Base-by-base conservation (phyloP, 2,797 vertebrate genomes). In the Dendrocincla tyrannina region DNA sequence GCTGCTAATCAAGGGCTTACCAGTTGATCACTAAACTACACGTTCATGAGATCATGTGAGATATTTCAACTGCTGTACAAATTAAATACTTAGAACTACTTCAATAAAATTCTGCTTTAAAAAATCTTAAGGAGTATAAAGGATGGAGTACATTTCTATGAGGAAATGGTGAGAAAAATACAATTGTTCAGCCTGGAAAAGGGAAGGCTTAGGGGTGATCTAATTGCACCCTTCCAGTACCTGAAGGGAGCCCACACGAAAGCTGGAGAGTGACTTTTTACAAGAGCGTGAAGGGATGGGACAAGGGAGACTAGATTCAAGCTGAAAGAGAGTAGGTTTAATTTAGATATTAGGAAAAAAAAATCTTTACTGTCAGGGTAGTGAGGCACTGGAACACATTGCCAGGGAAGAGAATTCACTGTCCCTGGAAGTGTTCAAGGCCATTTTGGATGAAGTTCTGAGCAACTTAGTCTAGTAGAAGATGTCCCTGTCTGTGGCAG, bases 1-100 rank as follows among this genome's bases (percentile, higher is more conserved):
- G 62, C 79, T 96, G 49, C 76, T 97, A 95, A 96, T 96, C 88
- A 95, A 93, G 95, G 83, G 52, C 44, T 94, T 95, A 86, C 67
- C 82, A 83, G 97, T 80, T 93, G 95, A 96, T 97, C 94, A 95
- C 39, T 90, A 91, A 93, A 93, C 85, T 55, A 5, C 44, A 79
- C 32, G 32, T 88, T 93, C 42, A 35, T 58, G 75, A 97, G 85
- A 88, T 77, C 42, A 50, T 77, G 52, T 74, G 46, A 74, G 60
- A 46, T 81, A 56, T 46, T 91, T 95, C 69, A 91, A 63, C 44
- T 79, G 17, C 18, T 96, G 79, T 75, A 56, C 23, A 91, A 46
- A 44, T 86, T 62, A 89, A 93, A 92, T 70, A 70, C 30, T 82
- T 91, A 82, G n/a, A 9, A 87, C 59, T 62, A 79, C 27, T 83